These are phyloP conservation scores for Agrotis exclamationis DNA, from an alignment of 2,888 invertebrate species.

Conservation along the genomic window DNA sequence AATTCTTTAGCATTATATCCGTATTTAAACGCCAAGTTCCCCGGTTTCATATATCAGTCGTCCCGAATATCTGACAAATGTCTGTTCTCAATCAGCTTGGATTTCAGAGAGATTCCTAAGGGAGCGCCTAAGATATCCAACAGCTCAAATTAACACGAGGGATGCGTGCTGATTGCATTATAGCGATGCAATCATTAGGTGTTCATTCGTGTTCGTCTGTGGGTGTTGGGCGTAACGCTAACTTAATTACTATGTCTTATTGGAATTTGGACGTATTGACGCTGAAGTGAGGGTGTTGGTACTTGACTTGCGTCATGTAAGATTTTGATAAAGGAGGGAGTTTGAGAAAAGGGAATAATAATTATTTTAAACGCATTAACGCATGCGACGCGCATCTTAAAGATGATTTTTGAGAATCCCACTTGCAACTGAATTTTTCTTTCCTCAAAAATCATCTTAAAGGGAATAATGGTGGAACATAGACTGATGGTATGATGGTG, in stretches of 20 bases:
- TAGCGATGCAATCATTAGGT: constrained; percentile 61
- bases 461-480: neutral
- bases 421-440: too few species aligned
- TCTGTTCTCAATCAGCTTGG: constrained; percentile 35
- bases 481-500: neutral
- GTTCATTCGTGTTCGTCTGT: constrained; percentile 58
- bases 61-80: constrained; percentile 16
- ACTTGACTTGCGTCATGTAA: neutral
- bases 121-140: constrained; percentile 31
- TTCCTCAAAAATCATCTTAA: too few species aligned
- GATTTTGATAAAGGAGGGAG: neutral
- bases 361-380: too few species aligned
- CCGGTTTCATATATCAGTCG: neutral
- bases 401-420: too few species aligned
- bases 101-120: constrained; percentile 16
- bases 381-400: too few species aligned
- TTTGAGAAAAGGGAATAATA: neutral
- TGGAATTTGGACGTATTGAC: constrained; percentile 11
- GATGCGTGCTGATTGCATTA: constrained; percentile 59
- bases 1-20: neutral
- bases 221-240: constrained; percentile 46
- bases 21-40: neutral
- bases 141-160: constrained; percentile 41
- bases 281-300: neutral
- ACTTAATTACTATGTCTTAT: constrained; percentile 54